Conservation (phyloP, 2,113 vertebrate species). For the Daboia siamensis region DNA sequence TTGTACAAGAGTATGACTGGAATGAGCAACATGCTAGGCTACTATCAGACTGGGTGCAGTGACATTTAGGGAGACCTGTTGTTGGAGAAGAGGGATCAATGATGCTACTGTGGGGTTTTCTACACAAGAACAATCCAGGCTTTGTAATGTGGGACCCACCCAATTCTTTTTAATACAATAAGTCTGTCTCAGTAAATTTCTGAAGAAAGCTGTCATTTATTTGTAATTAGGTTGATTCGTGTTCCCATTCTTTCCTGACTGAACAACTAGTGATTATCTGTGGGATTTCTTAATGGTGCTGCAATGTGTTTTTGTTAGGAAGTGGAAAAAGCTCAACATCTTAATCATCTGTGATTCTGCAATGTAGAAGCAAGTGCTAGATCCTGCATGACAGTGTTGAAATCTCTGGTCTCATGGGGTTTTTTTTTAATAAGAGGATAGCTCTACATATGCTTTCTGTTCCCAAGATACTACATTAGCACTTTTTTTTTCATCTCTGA, state of each 20-base stretch:
- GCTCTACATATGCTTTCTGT: background rate
- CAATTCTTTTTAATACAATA: background rate
- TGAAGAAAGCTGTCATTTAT: conserved; percentile 7
- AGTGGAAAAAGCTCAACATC: background rate
- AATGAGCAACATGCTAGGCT: background rate
- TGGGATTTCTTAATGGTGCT: background rate
- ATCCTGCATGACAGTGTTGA: background rate
- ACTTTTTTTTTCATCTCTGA: background rate
- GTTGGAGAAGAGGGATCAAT: background rate
- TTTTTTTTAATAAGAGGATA: background rate
- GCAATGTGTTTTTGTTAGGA: background rate
- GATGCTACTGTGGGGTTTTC: background rate
- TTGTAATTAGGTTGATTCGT: conserved; percentile 18
- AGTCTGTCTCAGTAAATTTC: conserved; percentile 5
- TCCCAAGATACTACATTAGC: background rate
- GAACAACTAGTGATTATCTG: conserved; percentile 5
- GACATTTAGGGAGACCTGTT: background rate
- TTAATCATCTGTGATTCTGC: background rate
- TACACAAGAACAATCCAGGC: conserved; percentile 7
- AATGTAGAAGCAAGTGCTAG: background rate
- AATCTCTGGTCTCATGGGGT: background rate
- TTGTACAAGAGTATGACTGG: background rate
- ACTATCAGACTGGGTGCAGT: background rate
- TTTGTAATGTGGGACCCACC: background rate
- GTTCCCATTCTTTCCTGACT: conserved; percentile 10